These are phyloP conservation scores for Andrena hattorfiana DNA, from an alignment of 2,888 invertebrate genomes.

Conservation along the genomic window DNA sequence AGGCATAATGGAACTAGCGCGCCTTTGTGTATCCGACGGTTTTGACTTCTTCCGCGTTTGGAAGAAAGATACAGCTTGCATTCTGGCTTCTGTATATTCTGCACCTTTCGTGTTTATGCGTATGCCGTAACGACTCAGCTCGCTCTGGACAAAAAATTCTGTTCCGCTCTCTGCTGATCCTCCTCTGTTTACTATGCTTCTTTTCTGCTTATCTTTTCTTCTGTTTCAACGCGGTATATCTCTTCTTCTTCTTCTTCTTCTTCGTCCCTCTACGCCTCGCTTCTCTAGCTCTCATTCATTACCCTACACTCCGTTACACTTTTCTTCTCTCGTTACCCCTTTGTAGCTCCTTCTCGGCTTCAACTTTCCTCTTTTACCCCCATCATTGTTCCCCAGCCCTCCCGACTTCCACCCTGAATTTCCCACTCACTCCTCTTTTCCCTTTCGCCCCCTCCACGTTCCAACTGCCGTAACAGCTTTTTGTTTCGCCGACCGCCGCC, in stretches of 20 bases:
- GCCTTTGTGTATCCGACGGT: background rate
- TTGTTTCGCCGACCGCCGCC: background rate
- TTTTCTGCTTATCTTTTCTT: too few relatives aligned
- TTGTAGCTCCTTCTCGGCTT: background rate
- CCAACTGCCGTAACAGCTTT: background rate
- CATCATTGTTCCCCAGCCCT: background rate
- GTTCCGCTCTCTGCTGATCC: too few relatives aligned
- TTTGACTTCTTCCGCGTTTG: background rate
- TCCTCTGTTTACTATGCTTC: too few relatives aligned
- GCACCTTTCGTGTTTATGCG: too few relatives aligned
- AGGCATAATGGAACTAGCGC: background rate
- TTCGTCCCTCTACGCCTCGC: too few relatives aligned
- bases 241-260: too few relatives aligned
- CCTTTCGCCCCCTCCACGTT: background rate
- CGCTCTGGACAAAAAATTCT: too few relatives aligned
- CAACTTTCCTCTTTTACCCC: background rate
- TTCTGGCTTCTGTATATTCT: too few relatives aligned
- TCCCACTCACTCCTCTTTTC: too few relatives aligned
- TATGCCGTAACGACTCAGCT: too few relatives aligned
- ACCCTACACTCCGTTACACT: background rate
- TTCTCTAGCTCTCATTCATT: background rate
- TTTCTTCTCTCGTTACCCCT: background rate
- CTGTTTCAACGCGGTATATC: too few relatives aligned
- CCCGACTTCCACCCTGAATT: too few relatives aligned
- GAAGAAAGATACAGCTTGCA: background rate